Percentiles rank a stretch among this genome's conserved stretches.
Evolutionary conservation across 2,113 vertebrate species (phyloP).

Genomic region (Gnathonemus longibarbis): DNA sequence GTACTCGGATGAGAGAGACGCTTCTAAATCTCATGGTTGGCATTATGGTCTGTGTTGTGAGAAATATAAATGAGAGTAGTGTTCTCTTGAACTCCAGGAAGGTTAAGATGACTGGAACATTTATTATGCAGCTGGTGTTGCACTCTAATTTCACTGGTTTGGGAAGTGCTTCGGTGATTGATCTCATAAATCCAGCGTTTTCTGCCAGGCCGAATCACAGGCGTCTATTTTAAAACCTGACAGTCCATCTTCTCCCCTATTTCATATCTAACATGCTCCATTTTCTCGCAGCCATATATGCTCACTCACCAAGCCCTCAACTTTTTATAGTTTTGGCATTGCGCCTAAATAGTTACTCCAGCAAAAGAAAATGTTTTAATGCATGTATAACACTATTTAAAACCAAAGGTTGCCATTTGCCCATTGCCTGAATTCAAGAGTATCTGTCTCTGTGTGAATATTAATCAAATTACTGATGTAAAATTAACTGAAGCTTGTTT

Average conservation of each 20-base stretch:
- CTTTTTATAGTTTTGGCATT: neutral
- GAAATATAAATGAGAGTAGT: neutral
- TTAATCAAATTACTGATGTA: neutral
- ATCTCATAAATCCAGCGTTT: neutral
- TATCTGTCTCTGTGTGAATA: neutral
- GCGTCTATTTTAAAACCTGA: neutral
- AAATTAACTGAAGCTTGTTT: constrained; percentile 8
- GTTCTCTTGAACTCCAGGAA: neutral
- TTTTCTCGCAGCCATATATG: neutral
- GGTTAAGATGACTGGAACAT: neutral
- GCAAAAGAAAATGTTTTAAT: neutral
- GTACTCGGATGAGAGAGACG: neutral
- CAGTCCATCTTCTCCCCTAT: neutral
- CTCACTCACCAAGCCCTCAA: neutral
- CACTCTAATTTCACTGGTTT: neutral
- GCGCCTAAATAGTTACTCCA: neutral
- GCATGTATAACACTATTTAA: neutral
- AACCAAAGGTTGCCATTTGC: neutral
- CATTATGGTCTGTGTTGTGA: neutral
- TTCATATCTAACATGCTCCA: neutral
- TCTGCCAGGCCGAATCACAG: neutral
- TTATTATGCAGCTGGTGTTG: neutral
- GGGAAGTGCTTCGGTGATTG: neutral
- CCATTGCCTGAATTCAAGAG: neutral
- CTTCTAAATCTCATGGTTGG: neutral